Percentiles rank a stretch among this genome's conserved stretches.
Evolutionary conservation across 2,888 invertebrate species (phyloP).

Genomic region (Drosophila neonasuta): DNA sequence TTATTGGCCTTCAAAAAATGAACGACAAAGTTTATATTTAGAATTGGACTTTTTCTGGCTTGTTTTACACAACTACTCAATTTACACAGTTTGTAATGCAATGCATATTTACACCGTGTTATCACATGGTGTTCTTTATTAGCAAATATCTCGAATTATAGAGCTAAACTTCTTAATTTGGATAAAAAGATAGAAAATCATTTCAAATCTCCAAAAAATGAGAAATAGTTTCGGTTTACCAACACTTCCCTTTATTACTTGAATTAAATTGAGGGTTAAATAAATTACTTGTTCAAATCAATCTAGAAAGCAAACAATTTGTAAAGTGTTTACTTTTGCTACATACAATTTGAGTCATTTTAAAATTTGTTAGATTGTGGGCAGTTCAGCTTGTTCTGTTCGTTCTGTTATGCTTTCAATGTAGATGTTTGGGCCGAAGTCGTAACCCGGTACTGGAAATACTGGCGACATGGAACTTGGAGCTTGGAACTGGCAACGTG

Average conservation of each 20-base stretch:
- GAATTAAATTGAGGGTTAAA: slow-evolving; percentile 3
- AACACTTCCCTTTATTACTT: not conserved
- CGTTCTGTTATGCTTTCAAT: slow-evolving; percentile 1
- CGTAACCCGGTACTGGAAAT: slow-evolving; percentile 33
- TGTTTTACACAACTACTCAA: too few relatives aligned
- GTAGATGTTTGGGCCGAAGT: slow-evolving; percentile 19
- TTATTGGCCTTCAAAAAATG: too few relatives aligned
- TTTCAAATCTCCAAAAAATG: not conserved
- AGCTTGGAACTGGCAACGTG: slow-evolving; percentile 18
- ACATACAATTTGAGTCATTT: slow-evolving; percentile 45
- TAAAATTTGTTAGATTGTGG: slow-evolving; percentile 64
- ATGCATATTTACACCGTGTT: too few relatives aligned
- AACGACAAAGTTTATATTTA: too few relatives aligned
- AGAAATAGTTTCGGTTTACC: not conserved
- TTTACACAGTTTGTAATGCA: too few relatives aligned
- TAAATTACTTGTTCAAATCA: slow-evolving; percentile 10
- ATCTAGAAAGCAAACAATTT: slow-evolving; percentile 1
- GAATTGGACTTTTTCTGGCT: too few relatives aligned
- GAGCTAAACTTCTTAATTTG: too few relatives aligned
- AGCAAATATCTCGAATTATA: too few relatives aligned
- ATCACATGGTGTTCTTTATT: too few relatives aligned
- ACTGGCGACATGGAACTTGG: slow-evolving; percentile 18
- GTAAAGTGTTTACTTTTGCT: slow-evolving; percentile 24
- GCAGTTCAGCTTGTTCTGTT: slow-evolving; percentile 37
- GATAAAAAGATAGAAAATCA: too few relatives aligned